A percentile compares a stretch with the other conserved stretches of the same genome.
phyloP scores from a whole-genome alignment of 2,797 vertebrate genomes.

The Gallinago stenura region DNA sequence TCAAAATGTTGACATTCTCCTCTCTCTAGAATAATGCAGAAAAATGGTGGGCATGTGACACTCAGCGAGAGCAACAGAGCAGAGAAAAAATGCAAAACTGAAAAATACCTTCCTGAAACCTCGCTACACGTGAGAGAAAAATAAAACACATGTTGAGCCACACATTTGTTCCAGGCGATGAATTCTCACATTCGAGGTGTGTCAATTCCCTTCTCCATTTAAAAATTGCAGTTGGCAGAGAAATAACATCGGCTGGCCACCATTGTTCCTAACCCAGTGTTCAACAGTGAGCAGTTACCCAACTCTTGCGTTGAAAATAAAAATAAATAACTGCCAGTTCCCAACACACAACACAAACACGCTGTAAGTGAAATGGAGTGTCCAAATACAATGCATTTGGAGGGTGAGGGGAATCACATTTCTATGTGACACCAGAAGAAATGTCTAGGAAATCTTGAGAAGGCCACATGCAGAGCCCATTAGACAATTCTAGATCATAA shows the following conservation, averaged over 20 bases:
- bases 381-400: not conserved
- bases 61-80: not conserved
- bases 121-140: not conserved
- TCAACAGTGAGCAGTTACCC: not conserved
- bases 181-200: conserved; percentile 18
- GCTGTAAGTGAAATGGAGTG: not conserved
- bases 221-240: conserved; percentile 19
- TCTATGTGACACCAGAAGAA: not conserved
- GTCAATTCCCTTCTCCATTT: not conserved
- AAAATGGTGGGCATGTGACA: not conserved
- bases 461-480: not conserved
- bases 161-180: not conserved
- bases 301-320: not conserved
- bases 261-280: not conserved
- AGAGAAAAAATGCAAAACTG: not conserved
- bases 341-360: not conserved
- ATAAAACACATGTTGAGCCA: not conserved
- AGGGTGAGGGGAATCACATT: not conserved
- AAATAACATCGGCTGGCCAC: not conserved
- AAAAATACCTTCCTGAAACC: not conserved
- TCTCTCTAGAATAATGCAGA: not conserved
- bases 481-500: not conserved
- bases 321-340: not conserved
- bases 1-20: not conserved
- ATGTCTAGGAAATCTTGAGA: not conserved